Conservation (phyloP, 2,888 invertebrate genomes). For the Synergus itoensis region DNA sequence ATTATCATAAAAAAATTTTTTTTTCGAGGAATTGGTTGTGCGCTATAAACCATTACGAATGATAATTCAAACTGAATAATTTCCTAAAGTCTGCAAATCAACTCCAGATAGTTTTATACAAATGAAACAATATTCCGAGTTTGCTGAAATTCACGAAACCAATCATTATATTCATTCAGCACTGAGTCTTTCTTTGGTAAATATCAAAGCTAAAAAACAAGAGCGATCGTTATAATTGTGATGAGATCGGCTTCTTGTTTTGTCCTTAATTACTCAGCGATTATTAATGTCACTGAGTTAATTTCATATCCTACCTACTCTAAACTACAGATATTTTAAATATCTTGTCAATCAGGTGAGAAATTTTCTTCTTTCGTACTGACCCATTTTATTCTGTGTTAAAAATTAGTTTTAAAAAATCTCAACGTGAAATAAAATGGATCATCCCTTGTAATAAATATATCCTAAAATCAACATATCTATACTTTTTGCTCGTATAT, state of each 20-base stretch:
- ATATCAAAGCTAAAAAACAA: conserved; percentile 14
- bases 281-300: conserved; percentile 12
- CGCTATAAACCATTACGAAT: neutral
- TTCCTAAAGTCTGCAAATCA: neutral
- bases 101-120: neutral
- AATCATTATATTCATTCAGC: neutral
- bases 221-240: conserved; percentile 28
- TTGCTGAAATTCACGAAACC: conserved; percentile 17
- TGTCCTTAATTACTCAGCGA: conserved; percentile 3
- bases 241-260: conserved; percentile 4
- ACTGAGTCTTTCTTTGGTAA: conserved; percentile 26
- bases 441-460: neutral
- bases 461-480: conserved; percentile 9
- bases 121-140: neutral
- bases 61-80: conserved; percentile 8
- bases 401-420: neutral
- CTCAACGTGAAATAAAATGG: neutral
- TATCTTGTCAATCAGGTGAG: conserved; percentile 9
- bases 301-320: conserved; percentile 35
- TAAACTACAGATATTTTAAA: conserved; percentile 23
- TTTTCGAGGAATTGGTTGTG: neutral
- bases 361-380: neutral
- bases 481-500: neutral
- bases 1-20: neutral
- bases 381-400: conserved; percentile 6